Conservation (phyloP, 2,888 invertebrate genomes). For the Orchesella flavescens region DNA sequence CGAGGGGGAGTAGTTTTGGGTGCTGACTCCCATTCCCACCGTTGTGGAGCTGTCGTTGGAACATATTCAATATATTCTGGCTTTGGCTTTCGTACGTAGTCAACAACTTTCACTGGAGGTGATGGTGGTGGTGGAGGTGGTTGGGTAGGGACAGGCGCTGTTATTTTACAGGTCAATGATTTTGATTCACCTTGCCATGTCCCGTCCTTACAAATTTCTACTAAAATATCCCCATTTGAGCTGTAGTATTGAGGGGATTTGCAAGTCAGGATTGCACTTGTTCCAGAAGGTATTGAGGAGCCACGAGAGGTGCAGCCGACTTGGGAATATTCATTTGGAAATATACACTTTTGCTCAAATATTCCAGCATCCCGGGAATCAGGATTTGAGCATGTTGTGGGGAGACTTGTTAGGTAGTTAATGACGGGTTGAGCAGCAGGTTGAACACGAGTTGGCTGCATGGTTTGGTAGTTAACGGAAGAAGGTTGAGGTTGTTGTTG, state of each 20-base stretch:
- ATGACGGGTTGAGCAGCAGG: neutral
- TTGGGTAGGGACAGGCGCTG: neutral
- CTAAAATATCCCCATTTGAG: conserved; percentile 3
- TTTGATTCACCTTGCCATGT: conserved; percentile 44
- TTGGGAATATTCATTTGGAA: conserved; percentile 16
- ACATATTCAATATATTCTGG: neutral
- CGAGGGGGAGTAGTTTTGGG: neutral
- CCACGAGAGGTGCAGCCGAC: conserved; percentile 12
- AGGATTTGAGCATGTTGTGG: conserved; percentile 9
- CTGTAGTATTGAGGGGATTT: conserved; percentile 46
- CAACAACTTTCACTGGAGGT: neutral
- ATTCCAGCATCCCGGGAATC: conserved; percentile 11
- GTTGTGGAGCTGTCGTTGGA: neutral
- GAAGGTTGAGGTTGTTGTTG: too few relatives aligned
- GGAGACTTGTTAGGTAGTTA: conserved; percentile 12
- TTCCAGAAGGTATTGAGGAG: conserved; percentile 31
- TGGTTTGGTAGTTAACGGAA: neutral
- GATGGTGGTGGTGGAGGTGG: neutral
- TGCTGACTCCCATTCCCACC: neutral
- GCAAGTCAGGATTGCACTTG: conserved; percentile 31
- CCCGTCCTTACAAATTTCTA: conserved; percentile 52
- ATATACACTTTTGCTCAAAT: conserved; percentile 38
- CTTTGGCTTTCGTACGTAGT: conserved; percentile 23
- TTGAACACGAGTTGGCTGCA: neutral
- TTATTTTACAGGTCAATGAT: conserved; percentile 28